Base-by-base conservation (phyloP, 1,140 invertebrate genomes). In the Drosophila kohkoa region DNA sequence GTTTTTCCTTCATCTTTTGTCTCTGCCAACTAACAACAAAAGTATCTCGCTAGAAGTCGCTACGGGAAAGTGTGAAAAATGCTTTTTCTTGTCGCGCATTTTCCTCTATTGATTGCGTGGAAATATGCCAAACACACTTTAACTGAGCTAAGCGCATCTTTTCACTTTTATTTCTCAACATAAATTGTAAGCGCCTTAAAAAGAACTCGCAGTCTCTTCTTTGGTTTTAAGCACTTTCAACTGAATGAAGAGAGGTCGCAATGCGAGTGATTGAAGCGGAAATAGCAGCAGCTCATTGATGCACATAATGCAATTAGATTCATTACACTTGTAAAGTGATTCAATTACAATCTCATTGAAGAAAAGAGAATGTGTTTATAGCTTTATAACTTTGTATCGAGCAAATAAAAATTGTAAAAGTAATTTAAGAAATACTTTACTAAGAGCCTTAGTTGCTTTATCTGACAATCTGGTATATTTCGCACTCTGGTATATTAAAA, bases 41-140 rank as follows among this genome's bases (percentile, higher is more conserved):
- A 78, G 62, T 81, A 72, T 72, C 60, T 76, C 66, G 71, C 55
- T 69, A 59, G 70, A 73, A 73, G 70, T 73, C 66, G 35, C 10
- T 5, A 16, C 55, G 67, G 58, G 59, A 70, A 75, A 75, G 67
- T 71, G 72, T 75, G 51, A 70, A 71, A 75, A 74, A 60, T 74
- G 48, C 65, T 30, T 59, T 60, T 45, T 63, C 41, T 59, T 59
- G 15, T 41, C 15, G 30, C 54, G 30, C 32, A 60, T 62, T 70
- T 54, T 62, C 58, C 49, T 46, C 45, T 62, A 68, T 74, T 69
- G 65, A 62, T 54, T 68, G 60, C 49, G 52, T 57, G 51, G 41
- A 75, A 70, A 74, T 54, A 63, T 58, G 66, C 72, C 15, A 67
- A 52, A 52, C 62, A 55, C 49, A 55, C 49, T 74, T 74, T 62